Evolutionary conservation across 2,113 vertebrate genomes (phyloP), one percentile per base, ranked within the genome.

Genomic region (Ctenodactylus gundi): DNA sequence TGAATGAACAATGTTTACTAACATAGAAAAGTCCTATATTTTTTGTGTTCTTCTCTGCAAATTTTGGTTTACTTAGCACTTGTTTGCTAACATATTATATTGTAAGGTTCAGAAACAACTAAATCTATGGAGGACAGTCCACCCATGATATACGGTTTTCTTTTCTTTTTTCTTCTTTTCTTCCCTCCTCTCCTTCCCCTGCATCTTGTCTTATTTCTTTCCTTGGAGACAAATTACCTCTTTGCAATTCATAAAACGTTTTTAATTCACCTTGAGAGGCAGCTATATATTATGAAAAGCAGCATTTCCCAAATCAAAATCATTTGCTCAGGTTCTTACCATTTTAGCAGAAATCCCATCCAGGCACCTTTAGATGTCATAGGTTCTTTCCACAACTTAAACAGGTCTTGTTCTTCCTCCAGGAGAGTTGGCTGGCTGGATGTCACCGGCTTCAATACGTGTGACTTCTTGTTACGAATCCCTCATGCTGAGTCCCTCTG

Each of bases 401-500:
- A 94, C 58, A 94, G 67, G 93, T 46, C 29, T 92, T 81, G 41
- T 44, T 76, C 78, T 93, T 96, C 89, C 91, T 94, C 87, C 62
- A 51, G 76, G 75, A 90, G 94, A 88, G 62, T 92, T 97, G 91
- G 53, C 76, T 96, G 96, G 94, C 0, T 10, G 64, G 96, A 88
- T 0, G 4, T 91, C 95, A 58, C 95, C 67, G 73, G 88, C 96
- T 98, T 97, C 13, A 55, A 17, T 96, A 93, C 27, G 81, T 96
- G 85, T 87, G 85, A 97, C 97, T 98, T 97, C 94, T 98, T 95
- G 88, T 96, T 90, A n/a, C 97, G 85, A 68, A 91, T 88, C 88
- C 90, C 88, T 94, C 98, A 97, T 93, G 95, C 97, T 98, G 98
- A 96, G 98, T 94, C 98, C 97, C 98, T 95, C 31, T 98, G 98